phyloP scores from a whole-genome alignment of 2,797 vertebrate species.

The Neopelma chrysocephalum region DNA sequence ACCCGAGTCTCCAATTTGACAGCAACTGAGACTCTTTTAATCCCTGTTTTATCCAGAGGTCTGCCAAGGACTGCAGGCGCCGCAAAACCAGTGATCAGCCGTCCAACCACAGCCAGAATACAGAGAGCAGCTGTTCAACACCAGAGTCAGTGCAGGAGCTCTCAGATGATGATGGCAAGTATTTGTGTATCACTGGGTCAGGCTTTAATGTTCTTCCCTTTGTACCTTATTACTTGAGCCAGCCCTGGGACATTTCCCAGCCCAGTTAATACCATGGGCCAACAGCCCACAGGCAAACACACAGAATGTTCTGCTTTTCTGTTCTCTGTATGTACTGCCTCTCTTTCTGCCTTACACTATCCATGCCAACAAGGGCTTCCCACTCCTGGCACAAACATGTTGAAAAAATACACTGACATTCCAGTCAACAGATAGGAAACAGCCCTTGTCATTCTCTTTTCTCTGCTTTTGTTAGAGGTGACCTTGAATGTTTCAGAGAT shows the following conservation, averaged over 20 bases:
- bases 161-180: conserved; percentile 89
- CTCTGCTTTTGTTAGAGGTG: neutral
- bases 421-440: neutral
- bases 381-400: neutral
- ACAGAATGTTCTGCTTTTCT: neutral
- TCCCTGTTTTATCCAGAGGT: conserved; percentile 53
- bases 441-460: neutral
- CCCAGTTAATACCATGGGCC: neutral
- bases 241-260: neutral
- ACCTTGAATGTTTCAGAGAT: neutral
- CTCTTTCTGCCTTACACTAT: neutral
- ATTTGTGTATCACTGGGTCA: neutral
- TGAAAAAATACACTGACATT: neutral
- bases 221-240: neutral
- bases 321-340: neutral
- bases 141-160: conserved; percentile 92
- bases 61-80: conserved; percentile 77
- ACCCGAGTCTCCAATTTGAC: neutral
- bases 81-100: conserved; percentile 94
- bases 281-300: neutral
- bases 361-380: neutral
- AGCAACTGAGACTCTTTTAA: neutral
- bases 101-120: conserved; percentile 93
- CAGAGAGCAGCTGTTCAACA: conserved; percentile 93
- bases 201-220: neutral